Evolutionary conservation across 2,888 invertebrate genomes (phyloP).

Genomic region (Meiosimyza platycephala): DNA sequence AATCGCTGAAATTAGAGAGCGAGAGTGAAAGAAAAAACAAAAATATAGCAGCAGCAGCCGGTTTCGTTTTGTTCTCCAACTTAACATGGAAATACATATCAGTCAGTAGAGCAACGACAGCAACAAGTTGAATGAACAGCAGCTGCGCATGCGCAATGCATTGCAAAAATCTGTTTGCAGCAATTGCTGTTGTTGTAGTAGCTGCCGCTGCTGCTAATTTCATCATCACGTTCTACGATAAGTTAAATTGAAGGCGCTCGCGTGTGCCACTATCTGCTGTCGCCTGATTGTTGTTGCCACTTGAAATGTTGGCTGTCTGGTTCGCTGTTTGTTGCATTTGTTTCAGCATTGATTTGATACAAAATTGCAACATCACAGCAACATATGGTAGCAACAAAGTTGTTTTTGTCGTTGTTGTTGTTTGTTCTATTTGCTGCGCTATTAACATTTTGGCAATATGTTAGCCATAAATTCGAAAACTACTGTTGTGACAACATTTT

Average conservation of each 20-base stretch:
- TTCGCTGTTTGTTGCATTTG: neutral
- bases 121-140: constrained; percentile 15
- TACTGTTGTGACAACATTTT: no score
- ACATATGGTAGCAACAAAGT: constrained; percentile 13
- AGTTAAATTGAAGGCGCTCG: no score
- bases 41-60: neutral
- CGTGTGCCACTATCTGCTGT: neutral
- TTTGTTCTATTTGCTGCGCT: neutral
- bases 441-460: no score
- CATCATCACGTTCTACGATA: no score
- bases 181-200: neutral
- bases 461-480: no score
- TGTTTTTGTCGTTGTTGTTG: neutral
- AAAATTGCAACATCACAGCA: constrained; percentile 25
- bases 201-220: neutral
- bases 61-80: neutral
- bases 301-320: neutral
- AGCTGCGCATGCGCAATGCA: neutral
- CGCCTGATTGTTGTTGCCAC: no score
- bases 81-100: constrained; percentile 11
- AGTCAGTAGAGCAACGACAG: constrained; percentile 21
- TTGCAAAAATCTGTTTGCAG: no score
- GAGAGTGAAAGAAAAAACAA: constrained; percentile 1
- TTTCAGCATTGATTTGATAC: constrained; percentile 19
- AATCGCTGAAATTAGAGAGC: constrained; percentile 4